Evolutionary conservation across 2,113 vertebrate genomes (phyloP).

Genomic region (Abramis brama): DNA sequence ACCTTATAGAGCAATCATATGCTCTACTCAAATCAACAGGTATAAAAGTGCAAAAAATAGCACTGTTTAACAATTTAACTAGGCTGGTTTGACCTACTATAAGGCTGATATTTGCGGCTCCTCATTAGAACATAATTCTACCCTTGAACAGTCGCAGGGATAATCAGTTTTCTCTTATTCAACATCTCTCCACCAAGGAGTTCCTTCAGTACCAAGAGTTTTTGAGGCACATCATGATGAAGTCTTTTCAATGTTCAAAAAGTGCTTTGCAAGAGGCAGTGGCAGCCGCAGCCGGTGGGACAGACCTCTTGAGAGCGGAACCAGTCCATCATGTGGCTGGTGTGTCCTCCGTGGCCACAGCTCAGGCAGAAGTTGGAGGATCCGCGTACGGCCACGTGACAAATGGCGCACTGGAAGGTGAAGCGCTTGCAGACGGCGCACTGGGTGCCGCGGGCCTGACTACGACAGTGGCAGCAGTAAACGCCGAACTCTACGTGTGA

Average conservation of each 20-base stretch:
- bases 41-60: conserved; percentile 26
- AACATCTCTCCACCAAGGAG: not conserved
- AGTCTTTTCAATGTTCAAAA: conserved; percentile 77
- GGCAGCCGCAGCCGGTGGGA: conserved; percentile 94
- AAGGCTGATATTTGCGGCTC: conserved; percentile 4
- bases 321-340: conserved; percentile 99
- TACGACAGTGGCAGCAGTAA: conserved; percentile 96
- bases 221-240: not conserved
- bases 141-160: not conserved
- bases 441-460: conserved; percentile 89
- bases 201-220: conserved; percentile 34
- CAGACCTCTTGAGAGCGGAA: conserved; percentile 94
- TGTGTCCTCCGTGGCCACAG: conserved; percentile 95
- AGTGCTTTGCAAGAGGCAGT: conserved; percentile 92
- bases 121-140: not conserved
- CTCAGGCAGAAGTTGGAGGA: conserved; percentile 98
- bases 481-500: conserved; percentile 87
- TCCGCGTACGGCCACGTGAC: conserved; percentile 93
- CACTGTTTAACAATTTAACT: conserved; percentile 8
- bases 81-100: conserved; percentile 24
- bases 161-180: not conserved
- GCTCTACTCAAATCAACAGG: not conserved
- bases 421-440: conserved; percentile 93
- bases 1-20: not conserved
- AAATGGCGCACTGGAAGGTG: conserved; percentile 96